These are phyloP conservation scores for Harpegnathos saltator DNA, from an alignment of 1,140 invertebrate genomes.

Conservation along the genomic window DNA sequence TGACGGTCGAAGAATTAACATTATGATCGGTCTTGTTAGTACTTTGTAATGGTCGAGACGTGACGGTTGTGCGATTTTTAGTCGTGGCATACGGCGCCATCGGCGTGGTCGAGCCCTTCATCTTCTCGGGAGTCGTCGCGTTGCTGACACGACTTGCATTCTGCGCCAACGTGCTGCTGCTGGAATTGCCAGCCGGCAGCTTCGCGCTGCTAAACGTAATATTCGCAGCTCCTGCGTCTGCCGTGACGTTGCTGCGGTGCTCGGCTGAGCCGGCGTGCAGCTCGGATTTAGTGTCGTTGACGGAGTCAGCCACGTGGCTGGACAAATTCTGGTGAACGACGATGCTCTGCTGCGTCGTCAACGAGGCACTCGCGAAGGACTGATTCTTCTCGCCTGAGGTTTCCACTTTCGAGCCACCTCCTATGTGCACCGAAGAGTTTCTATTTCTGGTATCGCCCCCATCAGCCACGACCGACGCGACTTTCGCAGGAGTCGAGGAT, in stretches of 20 bases:
- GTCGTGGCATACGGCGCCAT: not conserved
- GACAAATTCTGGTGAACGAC: not conserved
- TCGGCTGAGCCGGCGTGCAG: not conserved
- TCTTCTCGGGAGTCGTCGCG: not conserved
- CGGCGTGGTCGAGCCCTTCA: not conserved
- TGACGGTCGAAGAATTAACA: not conserved
- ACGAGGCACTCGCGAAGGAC: not conserved
- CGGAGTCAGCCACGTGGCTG: not conserved
- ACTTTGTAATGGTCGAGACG: not conserved
- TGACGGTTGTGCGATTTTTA: not conserved
- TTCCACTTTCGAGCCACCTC: not conserved
- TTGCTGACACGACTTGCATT: constrained; percentile 5
- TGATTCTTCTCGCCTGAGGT: not conserved
- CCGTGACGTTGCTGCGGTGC: not conserved
- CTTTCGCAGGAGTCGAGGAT: constrained; percentile 5
- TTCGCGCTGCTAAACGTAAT: not conserved
- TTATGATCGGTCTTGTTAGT: constrained; percentile 16
- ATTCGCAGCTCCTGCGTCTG: not conserved
- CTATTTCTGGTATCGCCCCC: not conserved
- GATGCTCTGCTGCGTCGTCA: not conserved
- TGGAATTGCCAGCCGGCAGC: not conserved
- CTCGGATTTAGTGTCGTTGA: not conserved
- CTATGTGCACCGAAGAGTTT: not conserved
- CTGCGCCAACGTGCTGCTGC: not conserved
- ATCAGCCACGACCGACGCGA: not conserved